These are phyloP conservation scores for Grammomys surdaster DNA, from an alignment of 2,113 vertebrate genomes.

Conservation along the genomic window DNA sequence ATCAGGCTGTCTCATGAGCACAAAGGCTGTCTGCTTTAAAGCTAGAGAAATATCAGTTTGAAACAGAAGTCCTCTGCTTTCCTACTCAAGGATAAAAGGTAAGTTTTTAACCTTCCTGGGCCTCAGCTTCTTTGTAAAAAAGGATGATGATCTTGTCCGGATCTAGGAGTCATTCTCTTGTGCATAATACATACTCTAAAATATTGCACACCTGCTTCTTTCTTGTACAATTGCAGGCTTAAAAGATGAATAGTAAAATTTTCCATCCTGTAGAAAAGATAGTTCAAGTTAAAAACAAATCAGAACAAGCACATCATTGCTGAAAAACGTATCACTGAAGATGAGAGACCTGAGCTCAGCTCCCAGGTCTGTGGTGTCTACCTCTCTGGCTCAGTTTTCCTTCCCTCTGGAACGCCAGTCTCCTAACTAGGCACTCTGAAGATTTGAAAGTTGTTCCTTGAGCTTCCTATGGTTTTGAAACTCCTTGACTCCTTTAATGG, in stretches of 20 bases:
- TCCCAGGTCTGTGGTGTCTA: neutral
- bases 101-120: neutral
- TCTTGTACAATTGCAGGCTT: neutral
- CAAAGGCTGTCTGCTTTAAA: constrained; percentile 24
- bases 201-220: neutral
- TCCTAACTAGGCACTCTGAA: neutral
- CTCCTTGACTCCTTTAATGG: neutral
- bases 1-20: neutral
- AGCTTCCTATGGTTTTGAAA: neutral
- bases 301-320: neutral
- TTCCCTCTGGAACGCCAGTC: neutral
- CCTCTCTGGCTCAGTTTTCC: neutral
- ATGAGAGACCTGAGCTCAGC: neutral
- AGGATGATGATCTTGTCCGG: neutral
- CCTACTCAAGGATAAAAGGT: neutral
- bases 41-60: neutral
- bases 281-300: neutral
- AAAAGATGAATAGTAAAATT: constrained; percentile 8
- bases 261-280: neutral
- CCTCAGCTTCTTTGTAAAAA: neutral
- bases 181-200: neutral
- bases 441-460: neutral
- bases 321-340: neutral
- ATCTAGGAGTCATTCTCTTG: neutral
- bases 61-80: neutral